phyloP scores from a whole-genome alignment of 2,888 invertebrate genomes.

The Miltochrista miniata region DNA sequence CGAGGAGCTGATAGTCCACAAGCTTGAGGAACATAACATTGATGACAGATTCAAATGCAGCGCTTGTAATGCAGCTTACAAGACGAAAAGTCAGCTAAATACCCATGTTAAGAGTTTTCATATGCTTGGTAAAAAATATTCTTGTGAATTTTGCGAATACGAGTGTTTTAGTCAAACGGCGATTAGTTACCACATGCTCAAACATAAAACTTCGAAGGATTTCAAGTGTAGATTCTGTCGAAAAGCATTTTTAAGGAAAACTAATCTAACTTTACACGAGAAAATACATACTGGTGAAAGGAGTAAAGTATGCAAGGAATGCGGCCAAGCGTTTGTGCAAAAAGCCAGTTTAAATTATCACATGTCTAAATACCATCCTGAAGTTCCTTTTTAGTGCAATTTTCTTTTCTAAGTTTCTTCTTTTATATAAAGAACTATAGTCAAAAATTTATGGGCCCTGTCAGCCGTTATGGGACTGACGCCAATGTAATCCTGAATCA shows the following conservation, averaged over 20 bases:
- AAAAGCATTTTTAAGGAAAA: slow-evolving; percentile 68
- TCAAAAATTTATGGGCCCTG: too few species aligned
- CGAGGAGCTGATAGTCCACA: slow-evolving; percentile 35
- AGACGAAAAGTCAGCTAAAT: not conserved
- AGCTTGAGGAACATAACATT: not conserved
- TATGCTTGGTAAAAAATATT: slow-evolving; percentile 25
- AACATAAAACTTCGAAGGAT: not conserved
- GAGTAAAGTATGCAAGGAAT: slow-evolving; percentile 61
- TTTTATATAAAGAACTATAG: too few species aligned
- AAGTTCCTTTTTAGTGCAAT: too few species aligned
- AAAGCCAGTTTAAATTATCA: too few species aligned
- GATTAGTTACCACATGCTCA: not conserved
- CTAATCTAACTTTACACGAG: slow-evolving; percentile 60
- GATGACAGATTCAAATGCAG: not conserved
- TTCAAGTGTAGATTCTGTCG: slow-evolving; percentile 69
- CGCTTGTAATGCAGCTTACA: not conserved
- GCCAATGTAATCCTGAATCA: too few species aligned
- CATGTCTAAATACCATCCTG: too few species aligned
- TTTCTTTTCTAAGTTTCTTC: too few species aligned
- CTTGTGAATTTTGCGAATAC: slow-evolving; percentile 48
- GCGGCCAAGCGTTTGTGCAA: slow-evolving; percentile 73
- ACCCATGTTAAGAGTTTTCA: not conserved
- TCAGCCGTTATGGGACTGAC: too few species aligned
- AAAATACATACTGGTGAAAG: slow-evolving; percentile 70
- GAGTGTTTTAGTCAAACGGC: not conserved